Percentiles rank a stretch among this genome's conserved stretches.
phyloP scores from a whole-genome alignment of 1,140 invertebrate species.

The Scaptomyza pallida region DNA sequence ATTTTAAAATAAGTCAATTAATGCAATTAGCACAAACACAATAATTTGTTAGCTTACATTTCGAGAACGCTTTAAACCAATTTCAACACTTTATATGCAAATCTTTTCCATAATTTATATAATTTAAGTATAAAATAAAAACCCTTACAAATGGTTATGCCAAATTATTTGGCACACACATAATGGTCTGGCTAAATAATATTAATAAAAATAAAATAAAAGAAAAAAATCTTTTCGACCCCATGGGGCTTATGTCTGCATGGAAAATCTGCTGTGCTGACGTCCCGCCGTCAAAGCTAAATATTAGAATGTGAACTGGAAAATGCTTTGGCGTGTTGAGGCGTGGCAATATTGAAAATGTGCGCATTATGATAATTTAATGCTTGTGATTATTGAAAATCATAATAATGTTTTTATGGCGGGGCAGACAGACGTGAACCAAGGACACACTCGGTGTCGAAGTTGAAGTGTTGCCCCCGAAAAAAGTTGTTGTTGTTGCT shows the following conservation, averaged over 20 bases:
- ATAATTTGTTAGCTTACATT: not conserved
- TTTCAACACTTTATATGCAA: constrained; percentile 4
- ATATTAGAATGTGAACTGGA: constrained; percentile 1
- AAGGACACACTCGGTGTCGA: constrained; percentile 11
- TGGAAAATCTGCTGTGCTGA: constrained; percentile 48
- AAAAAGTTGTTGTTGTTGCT: constrained; percentile 33
- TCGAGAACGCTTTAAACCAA: not conserved
- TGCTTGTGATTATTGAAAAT: constrained; percentile 80
- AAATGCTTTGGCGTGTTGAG: constrained; percentile 24
- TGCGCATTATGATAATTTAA: constrained; percentile 80
- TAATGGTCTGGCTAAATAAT: constrained; percentile 42
- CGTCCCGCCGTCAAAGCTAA: constrained; percentile 2
- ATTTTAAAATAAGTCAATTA: not conserved
- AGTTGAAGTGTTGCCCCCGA: constrained; percentile 43
- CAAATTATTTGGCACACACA: constrained; percentile 38
- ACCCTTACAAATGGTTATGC: not conserved
- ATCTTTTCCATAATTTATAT: not conserved
- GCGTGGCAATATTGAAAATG: constrained; percentile 75
- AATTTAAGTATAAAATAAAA: not conserved
- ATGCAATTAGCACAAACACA: constrained; percentile 3
- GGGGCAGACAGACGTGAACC: constrained; percentile 22
- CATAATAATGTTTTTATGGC: constrained; percentile 81
- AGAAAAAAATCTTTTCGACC: not conserved
- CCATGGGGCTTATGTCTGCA: constrained; percentile 24
- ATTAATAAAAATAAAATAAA: constrained; percentile 62